Conservation (phyloP, 2,797 vertebrate genomes). For the Poeciliopsis infans region DNA sequence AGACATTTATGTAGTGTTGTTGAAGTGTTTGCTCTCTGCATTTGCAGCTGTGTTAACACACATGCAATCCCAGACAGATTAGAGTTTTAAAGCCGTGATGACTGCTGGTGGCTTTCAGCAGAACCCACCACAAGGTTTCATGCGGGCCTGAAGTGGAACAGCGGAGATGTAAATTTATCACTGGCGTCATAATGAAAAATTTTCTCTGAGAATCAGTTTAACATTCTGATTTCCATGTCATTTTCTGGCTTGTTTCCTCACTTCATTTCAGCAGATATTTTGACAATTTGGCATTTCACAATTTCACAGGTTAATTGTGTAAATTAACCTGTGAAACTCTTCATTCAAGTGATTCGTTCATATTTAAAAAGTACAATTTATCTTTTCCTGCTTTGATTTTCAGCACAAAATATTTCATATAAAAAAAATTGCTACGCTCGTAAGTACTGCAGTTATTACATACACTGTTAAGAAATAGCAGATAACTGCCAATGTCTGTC, state of each 20-base stretch:
- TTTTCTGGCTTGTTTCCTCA: neutral
- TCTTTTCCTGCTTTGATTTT: neutral
- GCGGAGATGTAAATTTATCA: slow-evolving; percentile 51
- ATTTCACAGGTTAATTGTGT: neutral
- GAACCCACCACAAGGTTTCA: slow-evolving; percentile 52
- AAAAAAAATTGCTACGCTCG: neutral
- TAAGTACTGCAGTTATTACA: neutral
- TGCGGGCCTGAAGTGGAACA: slow-evolving; percentile 34
- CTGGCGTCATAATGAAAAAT: slow-evolving; percentile 28
- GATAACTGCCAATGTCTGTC: no score
- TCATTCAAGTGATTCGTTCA: neutral
- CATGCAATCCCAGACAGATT: slow-evolving; percentile 82
- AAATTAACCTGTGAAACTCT: neutral
- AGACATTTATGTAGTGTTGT: slow-evolving; percentile 82
- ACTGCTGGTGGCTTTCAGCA: slow-evolving; percentile 69
- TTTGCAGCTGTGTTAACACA: slow-evolving; percentile 83
- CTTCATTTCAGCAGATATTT: neutral
- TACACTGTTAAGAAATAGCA: neutral
- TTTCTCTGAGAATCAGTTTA: slow-evolving; percentile 3
- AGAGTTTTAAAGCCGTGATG: slow-evolving; percentile 74
- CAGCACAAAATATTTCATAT: neutral
- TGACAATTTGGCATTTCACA: neutral
- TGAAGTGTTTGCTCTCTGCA: slow-evolving; percentile 79
- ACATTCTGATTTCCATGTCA: neutral
- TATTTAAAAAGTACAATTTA: neutral